These are phyloP conservation scores for Allolobophora icterica DNA, from an alignment of 2,888 invertebrate species.

Conservation along the genomic window DNA sequence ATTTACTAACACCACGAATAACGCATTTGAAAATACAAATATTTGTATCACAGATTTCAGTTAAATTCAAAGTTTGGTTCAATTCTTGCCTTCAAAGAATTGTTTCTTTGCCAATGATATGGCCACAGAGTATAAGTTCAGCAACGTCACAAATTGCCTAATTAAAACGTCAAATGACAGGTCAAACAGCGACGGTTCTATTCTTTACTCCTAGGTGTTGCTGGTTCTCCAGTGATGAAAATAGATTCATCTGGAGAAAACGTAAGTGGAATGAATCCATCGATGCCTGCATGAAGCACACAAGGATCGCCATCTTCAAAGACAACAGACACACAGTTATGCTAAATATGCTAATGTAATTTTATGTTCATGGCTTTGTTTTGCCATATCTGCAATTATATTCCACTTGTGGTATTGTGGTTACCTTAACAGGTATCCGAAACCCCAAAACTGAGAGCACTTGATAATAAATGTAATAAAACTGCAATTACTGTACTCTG, in stretches of 20 bases:
- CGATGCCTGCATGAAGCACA: neutral
- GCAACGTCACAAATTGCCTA: neutral
- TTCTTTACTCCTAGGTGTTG: neutral
- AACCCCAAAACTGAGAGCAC: neutral
- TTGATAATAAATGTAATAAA: neutral
- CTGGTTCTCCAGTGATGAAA: slow-evolving; percentile 1
- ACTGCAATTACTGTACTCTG: neutral
- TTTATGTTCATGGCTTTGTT: neutral
- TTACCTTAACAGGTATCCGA: neutral
- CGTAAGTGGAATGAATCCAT: neutral
- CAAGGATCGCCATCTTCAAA: neutral
- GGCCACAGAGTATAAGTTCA: neutral
- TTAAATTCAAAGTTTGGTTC: neutral
- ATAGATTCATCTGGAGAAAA: neutral
- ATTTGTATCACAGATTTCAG: neutral
- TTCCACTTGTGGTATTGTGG: neutral
- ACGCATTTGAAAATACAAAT: neutral
- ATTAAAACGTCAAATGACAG: neutral
- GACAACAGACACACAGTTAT: neutral
- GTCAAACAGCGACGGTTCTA: neutral
- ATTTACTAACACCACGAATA: neutral
- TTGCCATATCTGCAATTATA: slow-evolving; percentile 8
- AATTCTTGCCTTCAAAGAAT: neutral
- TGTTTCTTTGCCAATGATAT: neutral
- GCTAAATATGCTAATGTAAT: neutral